Evolutionary conservation across 2,888 invertebrate species (phyloP), one percentile per base, ranked within the genome.

Genomic region (Leucoma salicis): DNA sequence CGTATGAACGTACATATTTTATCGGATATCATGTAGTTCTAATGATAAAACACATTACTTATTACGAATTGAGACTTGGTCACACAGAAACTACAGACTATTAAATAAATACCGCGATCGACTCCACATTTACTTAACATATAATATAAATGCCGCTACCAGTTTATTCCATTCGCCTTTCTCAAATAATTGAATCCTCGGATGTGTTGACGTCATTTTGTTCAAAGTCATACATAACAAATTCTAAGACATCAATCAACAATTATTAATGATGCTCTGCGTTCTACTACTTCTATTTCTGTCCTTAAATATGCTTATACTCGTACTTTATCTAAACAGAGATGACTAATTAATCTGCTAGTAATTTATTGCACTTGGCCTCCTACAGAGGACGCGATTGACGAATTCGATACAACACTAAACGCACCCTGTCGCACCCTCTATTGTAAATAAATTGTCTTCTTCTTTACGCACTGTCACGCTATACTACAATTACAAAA

Each of bases 341-440:
- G 61, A 60, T 64, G 64, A 66, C 65, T 72, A 71, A 71, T 71
- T 72, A 57, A 50, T 40, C 21, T 6, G 21, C 41, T 38, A 45
- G 45, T 61, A 75, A 76, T 78, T 59, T 57, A 58, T 40, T 53
- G 47, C 69, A 68, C 66, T 72, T 8, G 2, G 3, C 13, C 29
- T 63, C 68, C 66, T 60, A 53, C 52, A 77, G 80, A 78, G 78
- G 80, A 80, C 74, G 75, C 66, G 70, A n/a, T n/a, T n/a, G n/a
- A n/a, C n/a, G n/a, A n/a, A n/a, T n/a, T n/a, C n/a, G 44, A 39
- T 31, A 51, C 21, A 61, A 65, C 66, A 66, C 70, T 67, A 70
- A 67, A 66, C 21, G 64, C 63, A 44, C 6, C 60, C n/a, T 50
- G 67, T 54, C 70, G 68, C 72, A 53, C 77, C 78, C 68, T 68